Base-by-base conservation (phyloP, 2,888 invertebrate species). In the Perdita meconis region DNA sequence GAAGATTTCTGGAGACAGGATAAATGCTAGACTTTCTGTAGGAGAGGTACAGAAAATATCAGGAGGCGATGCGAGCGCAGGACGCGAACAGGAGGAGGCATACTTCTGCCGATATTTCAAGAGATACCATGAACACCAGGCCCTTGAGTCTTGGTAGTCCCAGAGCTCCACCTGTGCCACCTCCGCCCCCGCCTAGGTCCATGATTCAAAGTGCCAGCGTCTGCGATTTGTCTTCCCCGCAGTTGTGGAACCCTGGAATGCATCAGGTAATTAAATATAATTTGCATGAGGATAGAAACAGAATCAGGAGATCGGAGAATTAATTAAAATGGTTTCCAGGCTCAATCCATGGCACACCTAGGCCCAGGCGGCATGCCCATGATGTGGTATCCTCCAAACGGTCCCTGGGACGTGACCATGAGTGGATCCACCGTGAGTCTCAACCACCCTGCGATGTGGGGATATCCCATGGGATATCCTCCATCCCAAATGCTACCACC, bases 261-360 rank as follows among this genome's bases (percentile, higher is more conserved):
- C 94, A 95, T 84, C 95, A 95, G 93, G 95, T 95, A 90, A 53
- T 64, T 10, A 34, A 16, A 36, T 2, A 50, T 22, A n/a, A n/a
- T n/a, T n/a, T n/a, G n/a, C n/a, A n/a, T n/a, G n/a, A n/a, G n/a
- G n/a, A n/a, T n/a, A n/a, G n/a, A n/a, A n/a, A n/a, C 0, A 30
- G 1, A 8, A 44, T 44, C 8, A 16, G 44, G 10, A 44, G 16
- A 16, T 16, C 19, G 30, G 6, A 30, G 30, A 30, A 30, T 30
- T 30, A 0, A 50, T 5, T n/a, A 16, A 1, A 24, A 57, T 26
- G 1, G 16, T 0, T 51, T 12, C 0, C 87, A 96, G 95, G 95
- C 95, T 0, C 96, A 96, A 86, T 96, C 96, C 0, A 94, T 95
- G 94, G 95, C 95, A 0, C 95, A 96, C 61, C 88, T 96, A 6